A percentile compares a stretch with the other conserved stretches of the same genome.
phyloP scores from a whole-genome alignment of 2,797 vertebrate genomes.

The Oryzias dopingdopingensis region DNA sequence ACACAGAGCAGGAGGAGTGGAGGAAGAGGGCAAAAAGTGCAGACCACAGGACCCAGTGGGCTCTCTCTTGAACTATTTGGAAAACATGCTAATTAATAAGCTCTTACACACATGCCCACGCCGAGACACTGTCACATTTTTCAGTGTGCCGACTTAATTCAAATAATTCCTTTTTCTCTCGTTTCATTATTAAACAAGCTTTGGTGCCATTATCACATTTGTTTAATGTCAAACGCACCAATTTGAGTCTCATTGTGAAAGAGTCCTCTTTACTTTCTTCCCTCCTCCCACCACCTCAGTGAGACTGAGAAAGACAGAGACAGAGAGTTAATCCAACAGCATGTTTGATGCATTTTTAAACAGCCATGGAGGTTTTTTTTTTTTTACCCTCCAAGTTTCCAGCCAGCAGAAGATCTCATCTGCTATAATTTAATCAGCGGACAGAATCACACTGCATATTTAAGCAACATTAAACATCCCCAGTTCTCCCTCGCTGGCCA shows the following conservation, averaged over 20 bases:
- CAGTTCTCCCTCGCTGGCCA: conserved; percentile 66
- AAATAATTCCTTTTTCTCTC: conserved; percentile 39
- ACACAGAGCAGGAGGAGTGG: conserved; percentile 31
- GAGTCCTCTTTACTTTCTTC: conserved; percentile 6
- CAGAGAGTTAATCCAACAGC: conserved; percentile 75
- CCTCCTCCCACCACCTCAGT: conserved; percentile 20
- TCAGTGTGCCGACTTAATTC: conserved; percentile 26
- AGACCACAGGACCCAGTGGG: conserved; percentile 63
- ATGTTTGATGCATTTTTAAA: conserved; percentile 85
- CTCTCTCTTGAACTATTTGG: conserved; percentile 60
- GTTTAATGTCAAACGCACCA: conserved; percentile 45
- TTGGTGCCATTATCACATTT: conserved; percentile 51
- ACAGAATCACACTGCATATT: conserved; percentile 81
- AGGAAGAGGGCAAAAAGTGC: conserved; percentile 57
- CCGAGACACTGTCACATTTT: conserved; percentile 36
- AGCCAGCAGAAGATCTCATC: conserved; percentile 73
- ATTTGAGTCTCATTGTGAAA: conserved; percentile 40
- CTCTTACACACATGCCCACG: conserved; percentile 14
- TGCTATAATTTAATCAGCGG: conserved; percentile 78
- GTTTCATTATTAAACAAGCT: conserved; percentile 41
- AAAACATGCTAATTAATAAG: conserved; percentile 66
- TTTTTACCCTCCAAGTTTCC: conserved; percentile 52
- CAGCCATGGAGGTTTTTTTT: conserved; percentile 70
- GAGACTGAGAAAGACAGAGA: conserved; percentile 61
- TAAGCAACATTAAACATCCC: conserved; percentile 79